A percentile compares a stretch with the other conserved stretches of the same genome.
These are phyloP conservation scores for Amiota mariae DNA, from an alignment of 2,888 invertebrate species.

Conservation along the genomic window DNA sequence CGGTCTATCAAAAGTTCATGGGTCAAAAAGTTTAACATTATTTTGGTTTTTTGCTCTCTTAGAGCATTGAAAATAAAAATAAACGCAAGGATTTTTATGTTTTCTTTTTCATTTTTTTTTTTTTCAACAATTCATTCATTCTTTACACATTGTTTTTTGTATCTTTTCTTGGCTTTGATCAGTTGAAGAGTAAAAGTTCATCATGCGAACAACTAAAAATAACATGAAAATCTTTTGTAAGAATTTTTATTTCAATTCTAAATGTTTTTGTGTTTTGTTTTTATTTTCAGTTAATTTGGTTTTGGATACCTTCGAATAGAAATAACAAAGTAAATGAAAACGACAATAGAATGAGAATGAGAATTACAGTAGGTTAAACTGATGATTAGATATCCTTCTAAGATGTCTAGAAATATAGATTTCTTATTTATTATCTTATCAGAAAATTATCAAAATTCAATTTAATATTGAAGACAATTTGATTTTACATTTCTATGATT, in stretches of 20 bases:
- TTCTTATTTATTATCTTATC: too few relatives aligned
- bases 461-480: too few relatives aligned
- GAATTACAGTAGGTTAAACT: not conserved
- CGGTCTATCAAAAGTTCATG: not conserved
- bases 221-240: conserved; percentile 20
- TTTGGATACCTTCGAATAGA: not conserved
- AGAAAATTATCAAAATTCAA: not conserved
- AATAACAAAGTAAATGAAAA: not conserved
- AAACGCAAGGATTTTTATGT: not conserved
- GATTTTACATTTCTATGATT: too few relatives aligned
- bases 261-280: conserved; percentile 10
- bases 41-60: not conserved
- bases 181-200: conserved; percentile 22
- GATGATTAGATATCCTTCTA: too few relatives aligned
- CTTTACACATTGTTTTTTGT: not conserved
- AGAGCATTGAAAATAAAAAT: conserved; percentile 8
- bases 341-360: conserved; percentile 4
- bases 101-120: not conserved
- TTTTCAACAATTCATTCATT: not conserved
- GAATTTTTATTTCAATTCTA: conserved; percentile 18
- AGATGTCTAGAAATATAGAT: not conserved
- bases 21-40: conserved; percentile 7
- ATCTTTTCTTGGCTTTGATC: not conserved
- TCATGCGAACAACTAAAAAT: conserved; percentile 21
- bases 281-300: conserved; percentile 8